Percentiles rank a stretch among this genome's conserved stretches.
Evolutionary conservation across 2,113 vertebrate species (phyloP).

Genomic region (Boleophthalmus pectinirostris): DNA sequence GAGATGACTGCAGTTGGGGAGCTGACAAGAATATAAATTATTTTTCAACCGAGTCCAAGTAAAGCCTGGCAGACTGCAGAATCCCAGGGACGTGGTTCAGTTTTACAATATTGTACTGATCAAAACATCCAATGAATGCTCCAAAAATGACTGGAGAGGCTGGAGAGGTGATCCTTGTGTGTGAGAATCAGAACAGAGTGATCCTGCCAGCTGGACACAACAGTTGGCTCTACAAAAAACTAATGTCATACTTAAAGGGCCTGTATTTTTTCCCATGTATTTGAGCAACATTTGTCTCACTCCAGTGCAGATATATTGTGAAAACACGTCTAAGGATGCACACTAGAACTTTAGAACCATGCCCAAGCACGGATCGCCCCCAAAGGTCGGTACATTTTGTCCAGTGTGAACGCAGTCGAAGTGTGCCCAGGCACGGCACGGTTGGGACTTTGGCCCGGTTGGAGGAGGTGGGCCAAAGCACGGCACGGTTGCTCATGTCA

Average conservation of each 20-base stretch:
- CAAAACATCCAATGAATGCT: not conserved
- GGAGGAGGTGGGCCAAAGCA: no score
- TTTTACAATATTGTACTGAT: not conserved
- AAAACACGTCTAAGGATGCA: no score
- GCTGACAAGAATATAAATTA: not conserved
- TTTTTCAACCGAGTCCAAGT: not conserved
- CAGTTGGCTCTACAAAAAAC: not conserved
- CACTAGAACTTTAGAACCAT: no score
- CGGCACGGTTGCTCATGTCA: no score
- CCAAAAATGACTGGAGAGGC: not conserved
- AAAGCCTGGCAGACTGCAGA: not conserved
- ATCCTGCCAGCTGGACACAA: not conserved
- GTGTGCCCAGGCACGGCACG: no score
- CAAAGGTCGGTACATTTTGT: no score
- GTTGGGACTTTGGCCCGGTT: no score
- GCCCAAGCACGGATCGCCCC: no score
- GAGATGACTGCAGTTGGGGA: not conserved
- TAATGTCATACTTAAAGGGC: not conserved
- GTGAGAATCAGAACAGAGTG: not conserved
- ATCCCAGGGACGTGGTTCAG: not conserved
- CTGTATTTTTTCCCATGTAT: no score
- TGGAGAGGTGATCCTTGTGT: not conserved
- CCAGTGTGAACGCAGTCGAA: no score
- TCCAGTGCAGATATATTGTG: no score
- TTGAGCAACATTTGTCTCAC: not conserved